Conservation (phyloP, 2,113 vertebrate genomes). For the Hemicordylus capensis region DNA sequence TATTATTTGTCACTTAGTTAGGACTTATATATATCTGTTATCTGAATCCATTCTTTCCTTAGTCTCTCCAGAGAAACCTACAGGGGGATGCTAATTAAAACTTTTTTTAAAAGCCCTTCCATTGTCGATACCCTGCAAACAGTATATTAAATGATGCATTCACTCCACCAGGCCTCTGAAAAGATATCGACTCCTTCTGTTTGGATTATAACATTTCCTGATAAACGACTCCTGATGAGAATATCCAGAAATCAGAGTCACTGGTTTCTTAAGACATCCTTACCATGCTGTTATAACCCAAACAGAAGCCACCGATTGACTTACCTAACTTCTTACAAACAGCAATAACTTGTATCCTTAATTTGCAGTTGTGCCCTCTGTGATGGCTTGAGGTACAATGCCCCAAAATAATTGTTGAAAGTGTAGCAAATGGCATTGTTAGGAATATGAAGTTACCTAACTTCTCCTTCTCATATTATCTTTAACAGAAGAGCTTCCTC, state of each 20-base stretch:
- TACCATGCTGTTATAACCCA: not conserved
- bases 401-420: not conserved
- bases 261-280: not conserved
- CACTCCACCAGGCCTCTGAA: not conserved
- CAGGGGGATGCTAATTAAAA: not conserved
- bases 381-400: not conserved
- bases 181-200: not conserved
- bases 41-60: not conserved
- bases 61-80: not conserved
- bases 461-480: not conserved
- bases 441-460: not conserved
- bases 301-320: not conserved
- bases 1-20: not conserved
- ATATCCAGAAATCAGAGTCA: not conserved
- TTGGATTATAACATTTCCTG: not conserved
- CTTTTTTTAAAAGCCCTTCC: not conserved
- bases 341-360: not conserved
- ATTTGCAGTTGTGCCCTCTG: not conserved
- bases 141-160: slow-evolving; percentile 10
- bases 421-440: not conserved
- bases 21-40: not conserved
- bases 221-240: not conserved
- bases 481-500: not conserved
- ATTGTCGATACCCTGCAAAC: slow-evolving; percentile 11
- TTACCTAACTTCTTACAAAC: not conserved